Base-by-base conservation (phyloP, 2,888 invertebrate species). In the Drosophila macrospina region DNA sequence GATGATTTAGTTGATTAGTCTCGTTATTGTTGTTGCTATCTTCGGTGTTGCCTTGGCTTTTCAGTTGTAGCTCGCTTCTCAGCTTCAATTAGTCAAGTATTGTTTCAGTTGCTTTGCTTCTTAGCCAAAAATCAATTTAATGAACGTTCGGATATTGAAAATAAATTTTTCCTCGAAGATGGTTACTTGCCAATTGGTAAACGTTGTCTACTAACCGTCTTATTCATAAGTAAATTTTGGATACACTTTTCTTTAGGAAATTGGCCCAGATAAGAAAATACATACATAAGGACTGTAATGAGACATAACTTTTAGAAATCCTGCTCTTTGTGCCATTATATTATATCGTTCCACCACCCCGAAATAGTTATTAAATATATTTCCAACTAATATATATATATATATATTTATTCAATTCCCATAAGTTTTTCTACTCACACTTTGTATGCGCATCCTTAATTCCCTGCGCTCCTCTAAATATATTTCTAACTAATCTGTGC, bases 41-140 rank as follows among this genome's bases (percentile, higher is more conserved):
- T 4, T n/a, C 34, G 16, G 16, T 47, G 26, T n/a, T 32, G 24
- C 7, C 24, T 34, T 32, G 30, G 59, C 51, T 76, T 69, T 41
- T 48, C 37, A 52, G 42, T 47, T 71, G 67, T 69, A 50, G 41
- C 50, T 61, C 20, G 47, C 34, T 66, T 61, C 72, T 73, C 64
- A 41, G 45, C 75, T 87, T 82, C 79, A 85, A 85, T 87, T 82
- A 78, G 87, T 69, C 44, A 64, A 78, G 60, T 74, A 45, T 56
- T 74, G 62, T 64, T 80, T 65, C 83, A 80, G 84, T 74, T 59
- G 61, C 45, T 48, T 57, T 50, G 36, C 57, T 72, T 67, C 67
- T 51, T 41, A 52, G 51, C 72, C 74, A 56, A 47, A 69, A 71
- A 74, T 70, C 64, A 63, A 70, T 80, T 80, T 71, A 80, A 84